Base-by-base conservation (phyloP, 2,888 invertebrate genomes). In the Parascotia fuliginaria region DNA sequence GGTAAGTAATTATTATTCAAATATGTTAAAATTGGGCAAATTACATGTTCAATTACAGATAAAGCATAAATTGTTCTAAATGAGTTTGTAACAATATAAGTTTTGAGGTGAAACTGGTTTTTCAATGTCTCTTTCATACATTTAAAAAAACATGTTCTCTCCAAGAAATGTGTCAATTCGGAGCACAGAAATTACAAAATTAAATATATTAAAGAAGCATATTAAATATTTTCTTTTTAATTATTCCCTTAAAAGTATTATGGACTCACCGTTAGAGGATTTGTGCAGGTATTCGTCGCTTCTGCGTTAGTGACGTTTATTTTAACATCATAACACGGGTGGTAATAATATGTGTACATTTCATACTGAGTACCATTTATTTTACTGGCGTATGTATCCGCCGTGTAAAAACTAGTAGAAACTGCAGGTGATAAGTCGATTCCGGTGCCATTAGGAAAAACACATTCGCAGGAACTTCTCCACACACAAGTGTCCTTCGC, bases 401-500 rank as follows among this genome's bases (percentile, higher is more conserved):
- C 77, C 34, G 60, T 41, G 59, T 79, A 87, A 75, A 87, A 87
- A 3, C 65, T 65, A 46, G 73, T 51, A 50, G 79, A 79, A 54
- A 70, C 70, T 37, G 81, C 68, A 32, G 85, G 81, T 32, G 81
- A 66, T 54, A 92, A 75, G 76, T 92, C 92, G 60, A 92, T 83
- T 66, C 91, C 91, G 66, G 92, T 91, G 53, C 92, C 92, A 80
- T 92, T 92, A 4, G 87, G 60, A 76, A 88, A 92, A 59, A 78
- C 84, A 71, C 92, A 92, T 42, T 75, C 70, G 67, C 92, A 92
- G 2, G 89, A 74, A 34, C 80, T 80, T 62, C 76, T 85, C 49
- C 76, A 70, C 19, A 77, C 80, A 70, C 92, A 92, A 28, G 68
- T 62, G 57, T 89, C 88, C 11, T 28, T 19, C 34, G 74, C 75